Evolutionary conservation across 2,888 invertebrate species (phyloP).

Genomic region (Clistopyga incitator): DNA sequence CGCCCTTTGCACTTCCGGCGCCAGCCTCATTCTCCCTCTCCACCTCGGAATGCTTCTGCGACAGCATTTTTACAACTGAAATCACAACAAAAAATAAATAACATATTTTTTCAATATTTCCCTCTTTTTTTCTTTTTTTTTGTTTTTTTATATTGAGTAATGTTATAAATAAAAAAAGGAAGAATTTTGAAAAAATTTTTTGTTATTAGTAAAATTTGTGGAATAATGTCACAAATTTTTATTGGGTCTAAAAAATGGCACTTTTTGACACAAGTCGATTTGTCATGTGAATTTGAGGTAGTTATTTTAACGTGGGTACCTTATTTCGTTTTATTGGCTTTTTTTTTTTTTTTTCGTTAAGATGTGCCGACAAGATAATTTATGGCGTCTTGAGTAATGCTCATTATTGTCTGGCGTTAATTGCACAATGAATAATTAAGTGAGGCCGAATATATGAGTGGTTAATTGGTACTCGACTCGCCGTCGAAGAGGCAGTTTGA

Average conservation of each 20-base stretch:
- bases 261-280: too few species aligned
- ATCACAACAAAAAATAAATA: constrained; percentile 45
- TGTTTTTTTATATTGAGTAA: too few species aligned
- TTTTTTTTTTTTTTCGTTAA: too few species aligned
- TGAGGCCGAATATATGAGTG: not conserved
- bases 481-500: not conserved
- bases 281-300: too few species aligned
- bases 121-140: too few species aligned
- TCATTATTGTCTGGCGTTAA: not conserved
- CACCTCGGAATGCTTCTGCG: constrained; percentile 77
- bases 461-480: too few species aligned
- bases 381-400: not conserved
- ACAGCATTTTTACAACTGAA: constrained; percentile 80
- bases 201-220: too few species aligned
- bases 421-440: not conserved
- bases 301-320: not conserved
- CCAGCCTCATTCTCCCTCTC: constrained; percentile 70
- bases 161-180: too few species aligned
- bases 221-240: too few species aligned
- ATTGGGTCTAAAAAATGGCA: too few species aligned
- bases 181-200: too few species aligned
- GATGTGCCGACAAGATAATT: not conserved
- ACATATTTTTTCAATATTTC: not conserved
- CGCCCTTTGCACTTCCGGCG: constrained; percentile 64
- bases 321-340: not conserved